Percentiles rank a stretch among this genome's conserved stretches.
phyloP scores from a whole-genome alignment of 2,888 invertebrate species.

The Clitarchus hookeri region DNA sequence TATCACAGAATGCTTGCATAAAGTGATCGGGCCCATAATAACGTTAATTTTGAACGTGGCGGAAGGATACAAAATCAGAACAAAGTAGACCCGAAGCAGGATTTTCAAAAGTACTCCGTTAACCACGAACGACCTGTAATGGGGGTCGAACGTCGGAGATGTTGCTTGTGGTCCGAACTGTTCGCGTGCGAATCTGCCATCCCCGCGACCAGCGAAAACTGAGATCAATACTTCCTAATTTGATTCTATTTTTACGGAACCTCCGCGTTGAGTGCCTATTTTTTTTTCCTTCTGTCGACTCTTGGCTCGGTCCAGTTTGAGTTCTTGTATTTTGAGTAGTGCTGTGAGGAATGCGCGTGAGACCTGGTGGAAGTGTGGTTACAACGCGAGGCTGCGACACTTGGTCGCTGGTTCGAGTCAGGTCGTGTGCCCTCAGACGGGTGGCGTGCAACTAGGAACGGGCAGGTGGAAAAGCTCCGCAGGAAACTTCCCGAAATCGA shows the following conservation, averaged over 20 bases:
- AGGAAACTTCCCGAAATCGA: too few species aligned
- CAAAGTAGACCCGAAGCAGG: too few species aligned
- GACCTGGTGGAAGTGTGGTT: neutral
- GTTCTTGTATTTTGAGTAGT: neutral
- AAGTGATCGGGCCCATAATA: too few species aligned
- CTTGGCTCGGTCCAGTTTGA: neutral
- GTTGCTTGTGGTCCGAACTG: neutral
- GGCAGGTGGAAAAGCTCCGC: too few species aligned
- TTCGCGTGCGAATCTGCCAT: slow-evolving; percentile 9
- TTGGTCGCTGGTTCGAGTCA: neutral
- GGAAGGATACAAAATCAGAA: too few species aligned
- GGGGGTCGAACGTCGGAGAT: neutral
- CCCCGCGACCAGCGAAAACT: neutral
- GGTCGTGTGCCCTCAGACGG: too few species aligned
- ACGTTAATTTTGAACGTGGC: too few species aligned
- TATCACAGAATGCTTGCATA: too few species aligned
- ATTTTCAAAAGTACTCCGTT: too few species aligned
- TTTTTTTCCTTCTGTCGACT: neutral
- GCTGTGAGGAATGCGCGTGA: neutral
- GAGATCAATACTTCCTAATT: neutral
- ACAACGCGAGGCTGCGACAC: neutral
- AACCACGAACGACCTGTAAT: neutral
- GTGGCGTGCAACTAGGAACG: too few species aligned
- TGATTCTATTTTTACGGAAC: slow-evolving; percentile 9
- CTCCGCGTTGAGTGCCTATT: neutral